Evolutionary conservation across 1,140 invertebrate genomes (phyloP).

Genomic region (Spodoptera frugiperda): DNA sequence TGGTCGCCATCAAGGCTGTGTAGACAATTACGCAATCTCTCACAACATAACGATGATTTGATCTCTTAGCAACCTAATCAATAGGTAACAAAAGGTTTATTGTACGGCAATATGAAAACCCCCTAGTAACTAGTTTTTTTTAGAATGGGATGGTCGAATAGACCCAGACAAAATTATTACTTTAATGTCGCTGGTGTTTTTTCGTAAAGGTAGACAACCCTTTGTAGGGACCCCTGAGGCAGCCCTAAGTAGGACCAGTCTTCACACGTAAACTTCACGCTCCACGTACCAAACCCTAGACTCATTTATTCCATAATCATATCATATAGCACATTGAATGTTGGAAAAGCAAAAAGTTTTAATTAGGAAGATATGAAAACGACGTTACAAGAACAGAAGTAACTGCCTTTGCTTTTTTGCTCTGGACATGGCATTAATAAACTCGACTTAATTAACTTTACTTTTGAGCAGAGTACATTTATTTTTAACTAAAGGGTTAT

Average conservation of each 20-base stretch:
- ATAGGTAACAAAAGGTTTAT: too few species aligned
- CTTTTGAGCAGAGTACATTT: not conserved
- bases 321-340: slow-evolving; percentile 47
- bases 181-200: not conserved
- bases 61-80: too few species aligned
- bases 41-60: too few species aligned
- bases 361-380: slow-evolving; percentile 29
- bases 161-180: too few species aligned
- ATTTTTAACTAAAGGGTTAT: slow-evolving; percentile 2
- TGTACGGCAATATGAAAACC: too few species aligned
- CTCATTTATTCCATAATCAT: slow-evolving; percentile 39
- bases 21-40: too few species aligned
- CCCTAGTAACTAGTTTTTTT: too few species aligned
- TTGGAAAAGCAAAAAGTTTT: slow-evolving; percentile 35
- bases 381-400: slow-evolving; percentile 6
- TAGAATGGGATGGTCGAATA: too few species aligned
- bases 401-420: slow-evolving; percentile 11
- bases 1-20: too few species aligned
- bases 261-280: slow-evolving; percentile 52
- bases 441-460: slow-evolving; percentile 4
- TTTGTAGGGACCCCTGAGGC: not conserved
- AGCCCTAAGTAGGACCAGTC: slow-evolving; percentile 38
- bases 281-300: slow-evolving; percentile 37
- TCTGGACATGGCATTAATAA: slow-evolving; percentile 9
- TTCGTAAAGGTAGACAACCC: not conserved